A percentile compares a stretch with the other conserved stretches of the same genome.
These are phyloP conservation scores for Yponomeuta plumbellus DNA, from an alignment of 2,888 invertebrate species.

Conservation along the genomic window DNA sequence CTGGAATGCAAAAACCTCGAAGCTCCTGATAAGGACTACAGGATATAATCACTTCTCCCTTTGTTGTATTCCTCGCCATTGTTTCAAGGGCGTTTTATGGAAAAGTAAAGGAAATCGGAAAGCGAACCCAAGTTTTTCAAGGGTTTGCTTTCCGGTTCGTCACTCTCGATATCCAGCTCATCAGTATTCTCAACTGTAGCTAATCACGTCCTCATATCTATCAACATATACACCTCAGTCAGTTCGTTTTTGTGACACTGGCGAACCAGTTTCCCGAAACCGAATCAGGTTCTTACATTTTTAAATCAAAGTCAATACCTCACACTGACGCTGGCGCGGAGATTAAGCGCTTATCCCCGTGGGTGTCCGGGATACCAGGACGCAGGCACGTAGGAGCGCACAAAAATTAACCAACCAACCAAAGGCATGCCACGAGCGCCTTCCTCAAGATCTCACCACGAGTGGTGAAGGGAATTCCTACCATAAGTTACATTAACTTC, in stretches of 20 bases:
- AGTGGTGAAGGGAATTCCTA: not conserved
- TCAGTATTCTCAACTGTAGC: no score
- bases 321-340: not conserved
- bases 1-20: no score
- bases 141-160: not conserved
- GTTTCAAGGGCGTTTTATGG: no score
- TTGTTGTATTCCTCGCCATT: no score
- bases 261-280: not conserved
- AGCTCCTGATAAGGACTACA: no score
- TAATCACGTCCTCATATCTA: not conserved
- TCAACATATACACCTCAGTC: not conserved
- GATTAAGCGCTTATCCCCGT: conserved; percentile 14
- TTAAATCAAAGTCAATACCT: not conserved
- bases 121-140: no score
- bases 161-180: not conserved
- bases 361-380: conserved; percentile 13
- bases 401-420: conserved; percentile 14
- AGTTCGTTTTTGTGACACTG: not conserved
- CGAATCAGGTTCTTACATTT: not conserved
- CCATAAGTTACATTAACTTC: no score
- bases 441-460: not conserved
- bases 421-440: conserved; percentile 2
- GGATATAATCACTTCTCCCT: no score
- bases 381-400: not conserved
- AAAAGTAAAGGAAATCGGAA: no score